These are phyloP conservation scores for Phaonia tiefii DNA, from an alignment of 2,888 invertebrate species.

Conservation along the genomic window DNA sequence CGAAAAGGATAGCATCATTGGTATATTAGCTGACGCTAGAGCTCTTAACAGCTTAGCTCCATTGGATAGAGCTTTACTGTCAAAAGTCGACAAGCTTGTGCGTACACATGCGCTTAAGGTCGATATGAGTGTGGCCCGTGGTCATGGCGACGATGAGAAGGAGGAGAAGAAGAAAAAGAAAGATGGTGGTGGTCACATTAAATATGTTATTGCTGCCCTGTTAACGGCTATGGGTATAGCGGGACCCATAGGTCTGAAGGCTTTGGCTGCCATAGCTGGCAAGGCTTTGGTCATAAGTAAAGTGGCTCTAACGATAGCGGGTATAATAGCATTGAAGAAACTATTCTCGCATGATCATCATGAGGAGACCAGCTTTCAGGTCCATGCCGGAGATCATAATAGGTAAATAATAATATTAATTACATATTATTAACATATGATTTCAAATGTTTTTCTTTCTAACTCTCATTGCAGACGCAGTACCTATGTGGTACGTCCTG, in stretches of 20 bases:
- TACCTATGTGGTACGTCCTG: constrained; percentile 84
- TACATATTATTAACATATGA: too few species aligned
- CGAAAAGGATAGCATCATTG: constrained; percentile 78
- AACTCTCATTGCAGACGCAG: constrained; percentile 81
- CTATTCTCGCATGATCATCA: constrained; percentile 86
- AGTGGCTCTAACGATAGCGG: constrained; percentile 87
- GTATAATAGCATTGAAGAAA: constrained; percentile 87
- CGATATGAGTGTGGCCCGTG: constrained; percentile 81
- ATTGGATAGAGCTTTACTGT: constrained; percentile 81
- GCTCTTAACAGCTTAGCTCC: constrained; percentile 82
- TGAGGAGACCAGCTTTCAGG: constrained; percentile 85
- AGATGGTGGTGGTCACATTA: constrained; percentile 77
- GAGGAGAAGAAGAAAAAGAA: constrained; percentile 79
- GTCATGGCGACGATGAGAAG: constrained; percentile 66
- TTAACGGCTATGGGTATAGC: constrained; percentile 86
- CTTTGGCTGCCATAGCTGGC: constrained; percentile 86
- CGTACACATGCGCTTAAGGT: constrained; percentile 85
- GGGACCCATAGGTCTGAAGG: constrained; percentile 86
- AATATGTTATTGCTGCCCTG: constrained; percentile 84
- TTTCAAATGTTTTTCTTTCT: constrained; percentile 20
- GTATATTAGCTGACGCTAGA: constrained; percentile 82
- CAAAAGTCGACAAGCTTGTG: constrained; percentile 83
- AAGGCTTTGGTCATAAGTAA: constrained; percentile 88
- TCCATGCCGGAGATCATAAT: constrained; percentile 85
- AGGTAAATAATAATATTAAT: constrained; percentile 80